Evolutionary conservation across 2,113 vertebrate genomes (phyloP).

Genomic region (Sturnus vulgaris): DNA sequence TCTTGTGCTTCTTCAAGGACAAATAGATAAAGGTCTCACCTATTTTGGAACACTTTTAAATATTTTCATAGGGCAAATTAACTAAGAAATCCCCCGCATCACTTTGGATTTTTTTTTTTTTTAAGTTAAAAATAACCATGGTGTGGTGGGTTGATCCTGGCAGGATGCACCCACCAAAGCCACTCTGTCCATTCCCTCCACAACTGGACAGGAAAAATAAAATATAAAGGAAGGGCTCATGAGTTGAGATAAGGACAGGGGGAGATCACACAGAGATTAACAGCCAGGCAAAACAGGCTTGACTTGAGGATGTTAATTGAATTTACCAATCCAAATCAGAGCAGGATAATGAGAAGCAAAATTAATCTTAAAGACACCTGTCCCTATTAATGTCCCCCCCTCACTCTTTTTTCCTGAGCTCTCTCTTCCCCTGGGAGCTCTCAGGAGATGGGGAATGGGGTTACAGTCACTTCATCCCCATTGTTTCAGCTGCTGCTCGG

Average conservation of each 20-base stretch:
- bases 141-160: not conserved
- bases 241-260: not conserved
- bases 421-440: not conserved
- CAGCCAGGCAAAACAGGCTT: not conserved
- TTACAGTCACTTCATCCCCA: not conserved
- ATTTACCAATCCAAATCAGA: not conserved
- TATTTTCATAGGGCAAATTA: not conserved
- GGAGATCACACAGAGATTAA: not conserved
- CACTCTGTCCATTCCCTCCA: not conserved
- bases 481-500: not conserved
- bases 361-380: not conserved
- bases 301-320: not conserved
- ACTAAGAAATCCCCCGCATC: not conserved
- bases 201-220: not conserved
- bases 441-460: not conserved
- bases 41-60: not conserved
- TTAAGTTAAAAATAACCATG: not conserved
- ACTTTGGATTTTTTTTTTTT: not conserved
- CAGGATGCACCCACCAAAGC: not conserved
- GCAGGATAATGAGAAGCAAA: not conserved
- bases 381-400: fast-evolving
- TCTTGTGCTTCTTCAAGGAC: not conserved
- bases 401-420: not conserved
- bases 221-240: not conserved
- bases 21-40: not conserved